Conservation (phyloP, 2,797 vertebrate species). For the Xiphorhynchus erythropygius region DNA sequence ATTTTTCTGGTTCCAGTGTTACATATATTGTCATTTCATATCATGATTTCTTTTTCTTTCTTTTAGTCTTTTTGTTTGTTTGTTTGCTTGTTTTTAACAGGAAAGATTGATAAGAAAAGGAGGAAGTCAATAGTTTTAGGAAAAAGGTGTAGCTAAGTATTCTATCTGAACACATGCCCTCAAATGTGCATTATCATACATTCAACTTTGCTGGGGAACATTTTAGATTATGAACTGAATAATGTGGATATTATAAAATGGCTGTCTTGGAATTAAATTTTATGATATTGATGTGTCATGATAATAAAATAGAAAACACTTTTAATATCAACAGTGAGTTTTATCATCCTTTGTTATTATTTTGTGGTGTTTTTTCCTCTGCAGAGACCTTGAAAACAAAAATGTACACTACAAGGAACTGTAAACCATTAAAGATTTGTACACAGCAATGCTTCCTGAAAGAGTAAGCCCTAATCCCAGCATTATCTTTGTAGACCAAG, state of each 20-base stretch:
- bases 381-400: not conserved
- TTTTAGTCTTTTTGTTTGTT: not conserved
- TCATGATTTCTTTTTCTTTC: not conserved
- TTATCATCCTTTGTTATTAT: not conserved
- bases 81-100: not conserved
- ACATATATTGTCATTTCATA: not conserved
- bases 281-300: conserved; percentile 3
- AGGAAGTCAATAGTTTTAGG: not conserved
- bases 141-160: not conserved
- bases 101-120: conserved; percentile 8
- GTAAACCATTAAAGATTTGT: not conserved
- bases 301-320: conserved; percentile 34
- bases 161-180: not conserved
- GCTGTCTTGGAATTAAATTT: conserved; percentile 33
- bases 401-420: not conserved
- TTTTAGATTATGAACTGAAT: conserved; percentile 11
- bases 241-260: conserved; percentile 47
- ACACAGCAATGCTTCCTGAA: not conserved
- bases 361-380: not conserved
- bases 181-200: not conserved
- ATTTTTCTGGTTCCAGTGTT: not conserved
- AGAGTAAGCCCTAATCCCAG: not conserved
- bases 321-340: conserved; percentile 11
- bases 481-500: not conserved
- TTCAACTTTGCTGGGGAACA: not conserved